A percentile compares a stretch with the other conserved stretches of the same genome.
These are phyloP conservation scores for Bombus balteatus DNA, from an alignment of 1,140 invertebrate species.

Conservation along the genomic window DNA sequence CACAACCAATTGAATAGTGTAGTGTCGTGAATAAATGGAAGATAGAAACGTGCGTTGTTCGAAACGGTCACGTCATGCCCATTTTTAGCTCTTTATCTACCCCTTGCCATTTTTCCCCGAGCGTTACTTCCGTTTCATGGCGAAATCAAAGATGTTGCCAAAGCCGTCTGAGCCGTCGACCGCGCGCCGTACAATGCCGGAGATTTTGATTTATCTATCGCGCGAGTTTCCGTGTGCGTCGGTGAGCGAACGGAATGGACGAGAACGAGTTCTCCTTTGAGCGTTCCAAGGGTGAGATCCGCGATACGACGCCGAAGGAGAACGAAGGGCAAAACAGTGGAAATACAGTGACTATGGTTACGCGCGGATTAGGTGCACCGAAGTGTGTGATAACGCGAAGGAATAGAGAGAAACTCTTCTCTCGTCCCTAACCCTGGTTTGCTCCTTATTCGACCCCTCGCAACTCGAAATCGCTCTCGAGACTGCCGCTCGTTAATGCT, in stretches of 20 bases:
- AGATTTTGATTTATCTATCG: constrained; percentile 75
- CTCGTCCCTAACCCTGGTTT: constrained; percentile 9
- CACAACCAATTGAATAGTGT: constrained; percentile 4
- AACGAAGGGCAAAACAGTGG: constrained; percentile 47
- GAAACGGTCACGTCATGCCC: constrained; percentile 34
- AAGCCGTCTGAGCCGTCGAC: constrained; percentile 54
- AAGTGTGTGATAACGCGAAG: constrained; percentile 74
- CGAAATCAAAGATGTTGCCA: constrained; percentile 26
- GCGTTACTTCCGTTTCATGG: background rate
- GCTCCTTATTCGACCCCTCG: constrained; percentile 33
- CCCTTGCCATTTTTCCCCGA: constrained; percentile 23
- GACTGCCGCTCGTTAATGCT: constrained; percentile 72
- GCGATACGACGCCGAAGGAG: background rate
- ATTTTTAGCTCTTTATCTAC: constrained; percentile 20
- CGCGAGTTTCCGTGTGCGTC: constrained; percentile 57
- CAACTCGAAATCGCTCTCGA: constrained; percentile 66
- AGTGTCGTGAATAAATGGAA: constrained; percentile 23
- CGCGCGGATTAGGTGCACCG: constrained; percentile 70
- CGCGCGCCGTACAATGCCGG: constrained; percentile 63
- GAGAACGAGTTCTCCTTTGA: constrained; percentile 3
- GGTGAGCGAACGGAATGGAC: background rate
- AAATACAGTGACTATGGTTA: constrained; percentile 50
- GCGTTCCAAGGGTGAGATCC: background rate
- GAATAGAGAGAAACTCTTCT: constrained; percentile 66
- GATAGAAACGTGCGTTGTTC: background rate